A percentile compares a stretch with the other conserved stretches of the same genome.
These are phyloP conservation scores for Neoscelio sp. DNA, from an alignment of 2,888 invertebrate genomes.

Conservation along the genomic window DNA sequence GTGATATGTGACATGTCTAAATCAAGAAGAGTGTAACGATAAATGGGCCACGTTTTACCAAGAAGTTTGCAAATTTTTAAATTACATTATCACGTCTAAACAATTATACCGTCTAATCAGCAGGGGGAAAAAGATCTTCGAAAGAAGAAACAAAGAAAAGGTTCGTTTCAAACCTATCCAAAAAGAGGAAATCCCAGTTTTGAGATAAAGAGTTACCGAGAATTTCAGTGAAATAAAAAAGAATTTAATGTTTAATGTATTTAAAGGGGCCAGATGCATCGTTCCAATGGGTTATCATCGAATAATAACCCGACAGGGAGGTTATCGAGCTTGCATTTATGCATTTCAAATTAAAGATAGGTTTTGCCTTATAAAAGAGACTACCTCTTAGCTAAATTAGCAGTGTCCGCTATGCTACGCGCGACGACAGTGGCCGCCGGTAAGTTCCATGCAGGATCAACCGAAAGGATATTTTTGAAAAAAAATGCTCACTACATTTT, in stretches of 20 bases:
- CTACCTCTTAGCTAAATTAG: conserved; percentile 62
- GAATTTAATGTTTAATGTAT: too few relatives aligned
- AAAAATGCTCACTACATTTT: conserved; percentile 11
- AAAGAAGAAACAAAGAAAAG: too few relatives aligned
- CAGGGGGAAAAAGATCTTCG: too few relatives aligned
- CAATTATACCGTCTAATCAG: too few relatives aligned
- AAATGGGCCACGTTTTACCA: background rate
- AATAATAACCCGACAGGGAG: conserved; percentile 72
- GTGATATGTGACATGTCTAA: conserved; percentile 32
- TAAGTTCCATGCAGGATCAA: conserved; percentile 68
- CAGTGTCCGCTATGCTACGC: conserved; percentile 76
- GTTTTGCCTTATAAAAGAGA: conserved; percentile 78
- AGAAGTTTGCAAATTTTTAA: too few relatives aligned
- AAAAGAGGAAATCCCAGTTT: background rate
- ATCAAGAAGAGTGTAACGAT: conserved; percentile 1
- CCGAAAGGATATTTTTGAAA: background rate
- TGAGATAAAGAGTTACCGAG: background rate
- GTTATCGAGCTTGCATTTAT: conserved; percentile 74
- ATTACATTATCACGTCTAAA: too few relatives aligned
- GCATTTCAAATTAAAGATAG: conserved; percentile 71
- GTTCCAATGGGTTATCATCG: conserved; percentile 76
- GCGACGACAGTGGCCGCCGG: conserved; percentile 73
- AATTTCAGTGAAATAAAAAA: conserved; percentile 21
- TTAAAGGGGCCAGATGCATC: conserved; percentile 67
- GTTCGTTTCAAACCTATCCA: background rate